Evolutionary conservation across 2,888 invertebrate genomes (phyloP), one percentile per base, ranked within the genome.

Genomic region (Mycalesis mineus): DNA sequence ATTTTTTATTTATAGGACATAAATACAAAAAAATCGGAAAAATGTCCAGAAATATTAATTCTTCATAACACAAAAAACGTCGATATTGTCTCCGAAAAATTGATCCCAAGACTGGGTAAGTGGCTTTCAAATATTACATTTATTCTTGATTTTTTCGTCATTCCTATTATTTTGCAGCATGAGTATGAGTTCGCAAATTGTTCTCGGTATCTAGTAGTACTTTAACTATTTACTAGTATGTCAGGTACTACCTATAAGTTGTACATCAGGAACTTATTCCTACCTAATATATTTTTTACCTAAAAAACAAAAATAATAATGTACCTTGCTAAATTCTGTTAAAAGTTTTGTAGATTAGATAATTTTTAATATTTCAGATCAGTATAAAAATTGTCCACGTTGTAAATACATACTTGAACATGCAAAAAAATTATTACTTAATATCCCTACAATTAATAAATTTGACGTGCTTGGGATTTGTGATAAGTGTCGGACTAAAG

Each of bases 381-480:
- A 68, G 44, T 65, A 69, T 54, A 66, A 79, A 58, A 69, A 61
- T 41, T 87, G 87, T 62, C 73, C 73, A 49, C 71, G 80, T 56
- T 87, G 87, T 69, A 75, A 71, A 62, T 67, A 72, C 55, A 72
- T 72, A 57, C 63, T 77, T 58, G 66, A 77, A 60, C 70, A 72
- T 54, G 73, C 77, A n/a, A 67, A 74, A 61, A 70, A 68, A 55
- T 63, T 80, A 48, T 64, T 80, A 42, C 64, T 68, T 60, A 71
- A 65, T 59, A 56, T 74, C 40, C 65, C 72, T 40, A 63, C 60
- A 33, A 66, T 78, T 55, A 67, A 72, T 40, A 74, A 63, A 65
- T 72, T 72, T 9, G 66, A 68, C 58, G 65, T 78, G n/a, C 65
- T 73, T 54, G 74, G 76, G 37, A 66, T 85, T 58, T 86, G 85